Conservation (phyloP, 1,140 invertebrate genomes). For the Oedothorax gibbosus region DNA sequence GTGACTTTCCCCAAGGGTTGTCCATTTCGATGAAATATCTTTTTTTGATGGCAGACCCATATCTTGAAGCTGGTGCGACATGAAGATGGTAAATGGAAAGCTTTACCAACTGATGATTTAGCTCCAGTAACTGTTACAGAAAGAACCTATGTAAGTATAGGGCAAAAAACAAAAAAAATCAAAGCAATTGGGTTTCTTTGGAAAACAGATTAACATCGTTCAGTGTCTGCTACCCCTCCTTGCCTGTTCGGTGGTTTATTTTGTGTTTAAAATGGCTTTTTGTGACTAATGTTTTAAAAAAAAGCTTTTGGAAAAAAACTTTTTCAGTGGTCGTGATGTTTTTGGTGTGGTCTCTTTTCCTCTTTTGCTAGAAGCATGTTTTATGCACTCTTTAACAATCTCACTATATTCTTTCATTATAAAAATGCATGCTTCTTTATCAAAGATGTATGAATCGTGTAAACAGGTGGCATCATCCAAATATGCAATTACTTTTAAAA, state of each 20-base stretch:
- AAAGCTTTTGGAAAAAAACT: neutral
- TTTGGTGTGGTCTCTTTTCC: constrained; percentile 56
- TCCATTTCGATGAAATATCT: constrained; percentile 54
- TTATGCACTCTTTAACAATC: constrained; percentile 6
- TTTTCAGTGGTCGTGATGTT: constrained; percentile 41
- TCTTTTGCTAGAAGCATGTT: constrained; percentile 26
- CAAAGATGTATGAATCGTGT: neutral
- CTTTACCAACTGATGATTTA: constrained; percentile 48
- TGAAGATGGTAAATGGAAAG: constrained; percentile 57
- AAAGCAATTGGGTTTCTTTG: neutral
- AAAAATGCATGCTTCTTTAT: neutral
- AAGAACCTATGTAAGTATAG: constrained; percentile 53
- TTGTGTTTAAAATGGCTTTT: constrained; percentile 18
- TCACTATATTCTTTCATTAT: neutral
- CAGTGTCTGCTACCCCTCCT: neutral
- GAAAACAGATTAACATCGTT: constrained; percentile 8
- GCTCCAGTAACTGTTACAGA: constrained; percentile 35
- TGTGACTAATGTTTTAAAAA: neutral
- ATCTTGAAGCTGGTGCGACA: constrained; percentile 58
- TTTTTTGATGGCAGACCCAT: constrained; percentile 57
- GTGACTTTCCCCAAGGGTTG: neutral
- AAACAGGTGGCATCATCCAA: constrained; percentile 60
- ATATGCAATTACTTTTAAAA: neutral
- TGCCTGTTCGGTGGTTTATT: neutral
- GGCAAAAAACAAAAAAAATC: constrained; percentile 16